Conservation (phyloP, 2,113 vertebrate species). For the Scopus umbretta region DNA sequence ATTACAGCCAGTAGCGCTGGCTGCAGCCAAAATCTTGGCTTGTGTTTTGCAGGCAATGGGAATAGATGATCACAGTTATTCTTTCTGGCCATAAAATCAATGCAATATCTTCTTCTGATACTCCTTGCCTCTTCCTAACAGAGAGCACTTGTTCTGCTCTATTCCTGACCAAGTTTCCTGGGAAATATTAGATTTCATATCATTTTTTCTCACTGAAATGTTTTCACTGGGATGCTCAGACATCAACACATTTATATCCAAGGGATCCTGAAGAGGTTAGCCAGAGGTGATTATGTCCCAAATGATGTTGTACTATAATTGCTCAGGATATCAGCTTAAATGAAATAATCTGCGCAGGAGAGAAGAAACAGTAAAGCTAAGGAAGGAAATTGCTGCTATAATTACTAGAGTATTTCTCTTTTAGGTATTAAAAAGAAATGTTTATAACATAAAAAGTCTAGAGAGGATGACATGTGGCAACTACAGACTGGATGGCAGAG, state of each 20-base stretch:
- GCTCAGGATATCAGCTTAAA: conserved; percentile 57
- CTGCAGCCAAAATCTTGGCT: background rate
- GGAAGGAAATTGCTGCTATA: conserved; percentile 57
- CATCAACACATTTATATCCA: conserved; percentile 41
- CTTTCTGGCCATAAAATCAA: conserved; percentile 14
- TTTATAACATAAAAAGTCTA: conserved; percentile 18
- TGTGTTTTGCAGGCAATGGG: background rate
- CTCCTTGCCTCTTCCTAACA: background rate
- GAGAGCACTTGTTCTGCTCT: background rate
- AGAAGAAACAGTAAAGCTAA: conserved; percentile 58
- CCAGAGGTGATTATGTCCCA: conserved; percentile 56
- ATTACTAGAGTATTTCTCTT: conserved; percentile 56
- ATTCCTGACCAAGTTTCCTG: background rate
- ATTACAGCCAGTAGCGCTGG: background rate
- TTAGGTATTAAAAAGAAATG: conserved; percentile 49
- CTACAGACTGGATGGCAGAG: background rate
- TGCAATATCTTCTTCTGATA: background rate
- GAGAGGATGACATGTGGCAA: background rate
- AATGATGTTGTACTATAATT: conserved; percentile 55
- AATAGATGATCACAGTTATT: conserved; percentile 26
- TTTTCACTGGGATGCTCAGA: conserved; percentile 39
- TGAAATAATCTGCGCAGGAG: conserved; percentile 58
- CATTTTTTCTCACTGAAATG: background rate
- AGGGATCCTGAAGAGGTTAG: conserved; percentile 46
- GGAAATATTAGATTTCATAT: conserved; percentile 33